Percentiles rank a stretch among this genome's conserved stretches.
phyloP scores from a whole-genome alignment of 2,888 invertebrate species.

The Rhamnusium bicolor region DNA sequence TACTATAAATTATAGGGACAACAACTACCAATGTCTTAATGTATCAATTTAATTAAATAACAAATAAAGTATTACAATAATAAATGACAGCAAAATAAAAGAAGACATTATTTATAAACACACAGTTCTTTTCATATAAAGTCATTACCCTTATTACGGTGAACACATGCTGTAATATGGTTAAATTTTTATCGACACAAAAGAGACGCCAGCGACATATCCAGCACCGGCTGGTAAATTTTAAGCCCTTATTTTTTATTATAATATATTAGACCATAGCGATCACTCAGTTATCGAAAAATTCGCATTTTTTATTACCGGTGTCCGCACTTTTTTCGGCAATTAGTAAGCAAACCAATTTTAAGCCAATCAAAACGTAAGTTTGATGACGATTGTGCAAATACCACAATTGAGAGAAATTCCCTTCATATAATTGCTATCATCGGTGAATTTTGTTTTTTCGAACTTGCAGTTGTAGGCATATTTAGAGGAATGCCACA shows the following conservation, averaged over 20 bases:
- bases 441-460: too few relatives aligned
- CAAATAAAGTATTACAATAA: slow-evolving; percentile 11
- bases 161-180: slow-evolving; percentile 20
- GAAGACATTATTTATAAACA: slow-evolving; percentile 25
- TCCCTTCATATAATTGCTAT: too few relatives aligned
- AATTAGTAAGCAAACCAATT: too few relatives aligned
- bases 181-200: slow-evolving; percentile 20
- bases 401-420: too few relatives aligned
- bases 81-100: slow-evolving; percentile 17
- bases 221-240: neutral
- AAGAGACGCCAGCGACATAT: neutral
- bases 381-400: too few relatives aligned
- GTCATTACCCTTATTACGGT: slow-evolving; percentile 27
- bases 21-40: neutral
- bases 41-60: slow-evolving; percentile 10
- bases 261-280: too few relatives aligned
- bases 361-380: too few relatives aligned
- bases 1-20: slow-evolving; percentile 1
- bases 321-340: too few relatives aligned
- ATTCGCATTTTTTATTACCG: too few relatives aligned
- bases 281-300: too few relatives aligned
- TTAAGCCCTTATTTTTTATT: neutral
- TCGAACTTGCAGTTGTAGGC: too few relatives aligned
- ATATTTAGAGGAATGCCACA: too few relatives aligned
- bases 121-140: slow-evolving; percentile 25